Evolutionary conservation across 2,113 vertebrate genomes (phyloP).

Genomic region (Hypocryptadius cinnamomeus): DNA sequence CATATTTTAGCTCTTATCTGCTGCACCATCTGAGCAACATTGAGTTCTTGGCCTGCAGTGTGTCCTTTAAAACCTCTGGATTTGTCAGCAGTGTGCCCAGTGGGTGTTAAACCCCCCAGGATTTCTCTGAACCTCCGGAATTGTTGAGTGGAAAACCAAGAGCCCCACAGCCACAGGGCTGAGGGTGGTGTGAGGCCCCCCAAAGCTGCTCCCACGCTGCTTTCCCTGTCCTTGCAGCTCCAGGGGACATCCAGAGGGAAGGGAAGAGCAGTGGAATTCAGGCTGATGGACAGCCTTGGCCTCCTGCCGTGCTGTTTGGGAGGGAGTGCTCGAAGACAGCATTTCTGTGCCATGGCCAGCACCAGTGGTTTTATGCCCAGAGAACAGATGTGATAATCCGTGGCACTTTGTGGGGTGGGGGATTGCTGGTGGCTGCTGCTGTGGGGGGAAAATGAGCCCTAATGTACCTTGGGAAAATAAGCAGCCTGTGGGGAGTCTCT

Average conservation of each 20-base stretch:
- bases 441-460: fast-evolving
- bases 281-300: background rate
- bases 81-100: background rate
- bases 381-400: background rate
- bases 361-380: background rate
- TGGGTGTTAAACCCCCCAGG: background rate
- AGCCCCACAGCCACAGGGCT: background rate
- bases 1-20: background rate
- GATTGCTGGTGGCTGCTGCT: background rate
- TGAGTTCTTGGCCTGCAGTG: background rate
- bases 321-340: background rate
- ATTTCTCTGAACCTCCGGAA: background rate
- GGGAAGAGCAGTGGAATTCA: background rate
- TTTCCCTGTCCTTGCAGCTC: background rate
- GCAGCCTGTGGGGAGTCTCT: background rate
- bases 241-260: background rate
- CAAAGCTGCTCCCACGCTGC: background rate
- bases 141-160: no score
- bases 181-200: background rate
- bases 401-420: background rate
- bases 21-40: background rate
- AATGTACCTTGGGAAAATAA: background rate
- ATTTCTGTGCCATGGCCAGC: background rate
- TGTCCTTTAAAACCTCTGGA: background rate
- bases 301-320: background rate